Base-by-base conservation (phyloP, 2,888 invertebrate species). In the Rhorus exstirpatorius region DNA sequence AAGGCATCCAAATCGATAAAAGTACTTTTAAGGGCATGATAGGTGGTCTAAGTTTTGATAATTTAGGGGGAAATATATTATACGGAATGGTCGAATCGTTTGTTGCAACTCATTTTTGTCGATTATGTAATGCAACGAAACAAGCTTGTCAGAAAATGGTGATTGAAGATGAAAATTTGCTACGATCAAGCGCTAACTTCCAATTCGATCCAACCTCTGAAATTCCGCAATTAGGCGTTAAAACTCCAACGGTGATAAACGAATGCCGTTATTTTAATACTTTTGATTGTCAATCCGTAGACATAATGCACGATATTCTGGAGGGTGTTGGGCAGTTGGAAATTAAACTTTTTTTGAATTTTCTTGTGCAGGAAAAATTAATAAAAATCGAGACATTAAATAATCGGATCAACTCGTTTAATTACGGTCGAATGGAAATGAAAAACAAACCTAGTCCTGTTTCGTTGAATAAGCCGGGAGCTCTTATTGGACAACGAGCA, bases 251-350 rank as follows among this genome's bases (percentile, higher is more conserved):
- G 46, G 67, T 71, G 17, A 44, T 84, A 38, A 76, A 76, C 38
- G 71, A 79, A 53, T 17, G 79, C n/a, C 19, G 71, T 17, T 46
- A 75, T 55, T 84, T 84, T 75, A 58, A 70, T 17, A 55, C 67
- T 14, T 61, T 76, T 12, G 79, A 79, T 17, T 71, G 79, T 81
- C 31, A 71, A 14, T 60, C 76, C 0, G 79, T 71, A 10, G 81
- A 79, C 55, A 31, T 31, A 2, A 31, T 31, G 31, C 31, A 31
- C 6, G 31, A 83, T 44, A 46, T 81, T 3, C 24, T 81, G 6
- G 81, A 81, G 60, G 81, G 81, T 4, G 72, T 81, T 4, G 81
- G 81, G 65, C 67, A 71, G 26, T 71, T 65, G 19, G 75, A 81
- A 46, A 55, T 79, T 7, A 51, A 71, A 14, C 46, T 44, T 17